Conservation (phyloP, 2,888 invertebrate genomes). For the Acanthopleura granulata region DNA sequence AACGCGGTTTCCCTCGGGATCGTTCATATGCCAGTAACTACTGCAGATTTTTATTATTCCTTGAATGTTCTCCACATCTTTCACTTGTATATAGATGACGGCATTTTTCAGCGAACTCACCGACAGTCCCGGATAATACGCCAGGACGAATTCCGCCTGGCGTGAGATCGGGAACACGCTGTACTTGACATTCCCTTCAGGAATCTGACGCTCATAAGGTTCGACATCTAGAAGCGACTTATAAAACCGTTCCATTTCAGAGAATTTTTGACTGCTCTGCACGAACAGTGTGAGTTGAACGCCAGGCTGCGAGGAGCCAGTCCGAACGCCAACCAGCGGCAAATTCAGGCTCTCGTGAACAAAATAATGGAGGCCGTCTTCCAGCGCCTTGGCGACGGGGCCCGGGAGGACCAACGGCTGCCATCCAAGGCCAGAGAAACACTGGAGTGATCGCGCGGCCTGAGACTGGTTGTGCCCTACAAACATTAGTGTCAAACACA, state of each 20-base stretch:
- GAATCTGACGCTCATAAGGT: constrained; percentile 18
- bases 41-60: constrained; percentile 95
- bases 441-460: constrained; percentile 23
- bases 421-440: constrained; percentile 23
- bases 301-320: constrained; percentile 24
- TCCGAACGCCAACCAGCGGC: constrained; percentile 27
- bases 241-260: constrained; percentile 27
- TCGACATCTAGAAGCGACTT: constrained; percentile 22
- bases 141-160: constrained; percentile 24
- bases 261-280: constrained; percentile 24
- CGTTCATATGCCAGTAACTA: constrained; percentile 80
- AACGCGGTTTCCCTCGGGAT: constrained; percentile 89
- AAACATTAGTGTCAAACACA: constrained; percentile 25
- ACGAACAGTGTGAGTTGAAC: constrained; percentile 28
- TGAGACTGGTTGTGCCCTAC: constrained; percentile 24
- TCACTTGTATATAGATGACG: constrained; percentile 25
- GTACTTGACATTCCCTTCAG: constrained; percentile 16
- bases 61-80: constrained; percentile 77
- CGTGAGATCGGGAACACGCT: constrained; percentile 24
- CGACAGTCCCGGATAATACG: constrained; percentile 21
- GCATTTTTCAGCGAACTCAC: constrained; percentile 25
- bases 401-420: constrained; percentile 23
- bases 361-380: constrained; percentile 24
- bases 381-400: constrained; percentile 22
- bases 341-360: constrained; percentile 23